Evolutionary conservation across 2,797 vertebrate species (phyloP).

Genomic region (Halcyon chelicuti): DNA sequence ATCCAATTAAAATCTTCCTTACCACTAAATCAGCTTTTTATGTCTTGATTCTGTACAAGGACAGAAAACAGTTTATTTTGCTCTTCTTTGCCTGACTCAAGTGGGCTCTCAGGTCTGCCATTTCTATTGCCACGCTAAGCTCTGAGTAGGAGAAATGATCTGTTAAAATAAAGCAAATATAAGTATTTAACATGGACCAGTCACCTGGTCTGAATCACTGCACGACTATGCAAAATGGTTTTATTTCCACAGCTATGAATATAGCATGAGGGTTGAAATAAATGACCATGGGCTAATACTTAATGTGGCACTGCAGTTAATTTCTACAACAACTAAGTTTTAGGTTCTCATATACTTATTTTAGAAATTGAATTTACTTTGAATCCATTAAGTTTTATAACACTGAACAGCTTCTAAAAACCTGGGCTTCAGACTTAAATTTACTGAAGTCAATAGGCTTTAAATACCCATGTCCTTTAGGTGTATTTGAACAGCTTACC

Average conservation of each 20-base stretch:
- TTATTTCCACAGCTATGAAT: neutral
- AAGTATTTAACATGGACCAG: neutral
- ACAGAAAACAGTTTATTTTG: neutral
- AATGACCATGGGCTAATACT: neutral
- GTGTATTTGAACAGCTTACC: neutral
- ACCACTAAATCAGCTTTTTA: neutral
- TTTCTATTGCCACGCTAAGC: neutral
- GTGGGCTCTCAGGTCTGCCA: neutral
- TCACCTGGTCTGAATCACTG: neutral
- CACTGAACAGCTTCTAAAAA: neutral
- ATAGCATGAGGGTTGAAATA: neutral
- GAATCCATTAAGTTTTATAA: neutral
- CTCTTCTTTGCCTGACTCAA: neutral
- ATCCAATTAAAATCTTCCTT: neutral
- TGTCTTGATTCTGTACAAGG: neutral
- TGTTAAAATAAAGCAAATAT: neutral
- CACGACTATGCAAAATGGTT: neutral
- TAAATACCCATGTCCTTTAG: neutral
- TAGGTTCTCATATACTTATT: neutral
- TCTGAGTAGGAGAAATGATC: neutral
- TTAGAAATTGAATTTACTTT: neutral
- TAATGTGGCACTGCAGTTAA: neutral
- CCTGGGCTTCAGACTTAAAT: neutral
- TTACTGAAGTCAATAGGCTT: neutral
- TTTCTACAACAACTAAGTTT: neutral